Evolutionary conservation across 1,140 invertebrate species (phyloP), one percentile per base, ranked within the genome.

Genomic region (Hyles vespertilio): DNA sequence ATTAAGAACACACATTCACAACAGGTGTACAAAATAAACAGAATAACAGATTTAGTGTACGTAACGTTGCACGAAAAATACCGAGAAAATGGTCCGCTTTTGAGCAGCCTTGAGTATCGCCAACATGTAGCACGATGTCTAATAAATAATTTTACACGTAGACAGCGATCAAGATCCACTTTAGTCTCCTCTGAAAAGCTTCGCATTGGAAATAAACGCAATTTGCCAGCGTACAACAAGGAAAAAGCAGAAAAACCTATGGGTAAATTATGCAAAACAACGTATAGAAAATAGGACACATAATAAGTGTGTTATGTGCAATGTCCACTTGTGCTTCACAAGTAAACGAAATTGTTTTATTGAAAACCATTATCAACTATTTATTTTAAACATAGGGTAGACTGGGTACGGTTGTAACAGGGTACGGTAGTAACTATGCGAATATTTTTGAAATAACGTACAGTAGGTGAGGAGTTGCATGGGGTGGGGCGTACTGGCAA

Each of bases 291-390:
- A 68, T 66, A 62, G 68, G 52, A 70, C 68, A 65, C 59, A 65
- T 67, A 71, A 69, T 60, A 22, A 22, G 64, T 66, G 61, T 69
- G 63, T 66, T 63, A 71, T 63, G 64, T 67, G 70, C 68, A 68
- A 73, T 55, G 68, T 70, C 45, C 62, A 70, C 64, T 60, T 74
- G 56, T 71, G 62, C 58, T 74, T 64, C 69, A 71, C 68, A 60
- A 69, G 60, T 63, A 61, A 69, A 53, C 60, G 60, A 44, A 69
- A 69, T 65, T 61, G 60, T 65, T 68, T 71, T 56, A 56, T 53
- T 57, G 55, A 67, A 60, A 65, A 70, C 53, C 69, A 62, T 70
- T 59, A 62, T 34, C 62, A 58, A 61, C 22, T 22, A 22, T 22
- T 22, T 22, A 22, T 22, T 22, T 22, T 22, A 22, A 22, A 22